Evolutionary conservation across 2,888 invertebrate genomes (phyloP), one percentile per base, ranked within the genome.

Genomic region (Cephus spinipes): DNA sequence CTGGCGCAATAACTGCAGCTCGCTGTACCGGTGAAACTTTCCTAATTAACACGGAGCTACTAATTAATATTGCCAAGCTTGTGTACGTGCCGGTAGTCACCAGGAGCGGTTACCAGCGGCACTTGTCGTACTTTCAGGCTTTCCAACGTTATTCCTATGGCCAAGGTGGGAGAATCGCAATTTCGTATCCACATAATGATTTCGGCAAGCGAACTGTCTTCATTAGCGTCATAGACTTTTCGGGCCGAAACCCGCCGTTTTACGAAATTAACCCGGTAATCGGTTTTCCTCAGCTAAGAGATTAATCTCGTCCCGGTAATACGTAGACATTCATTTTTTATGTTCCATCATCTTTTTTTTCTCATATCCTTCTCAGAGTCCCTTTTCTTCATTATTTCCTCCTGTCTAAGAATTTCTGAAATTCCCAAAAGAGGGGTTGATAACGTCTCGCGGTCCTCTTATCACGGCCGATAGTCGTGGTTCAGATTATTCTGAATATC

Each of bases 31-130:
- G 79, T 31, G 79, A 77, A 84, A 87, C 84, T 85, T 86, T 82
- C 77, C 84, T 84, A 87, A 86, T 87, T 85, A 86, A 86, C 85
- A 79, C 75, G 80, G 74, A 68, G 81, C 79, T 79, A 83, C 85
- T 87, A 84, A 86, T 87, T 87, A 85, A 85, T 82, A 85, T 84
- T 83, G 55, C 55, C 55, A 55, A 55, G 55, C 23, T 55, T 23
- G 23, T 55, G 23, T 55, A 55, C 55, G 55, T 55, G 55, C 15
- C 23, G 2, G 23, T 15, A 55, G 55, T 55, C 55, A 23, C 55
- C 9, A 55, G 55, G 23, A 23, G 82, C 81, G 76, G 69, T 76
- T 69, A 74, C 75, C 74, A 75, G 35, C 33, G 76, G 71, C 76
- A 78, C 71, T 78, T 55, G 79, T 81, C 83, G 77, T 76, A 76